Conservation (phyloP, 2,113 vertebrate genomes). For the Panthera leo region DNA sequence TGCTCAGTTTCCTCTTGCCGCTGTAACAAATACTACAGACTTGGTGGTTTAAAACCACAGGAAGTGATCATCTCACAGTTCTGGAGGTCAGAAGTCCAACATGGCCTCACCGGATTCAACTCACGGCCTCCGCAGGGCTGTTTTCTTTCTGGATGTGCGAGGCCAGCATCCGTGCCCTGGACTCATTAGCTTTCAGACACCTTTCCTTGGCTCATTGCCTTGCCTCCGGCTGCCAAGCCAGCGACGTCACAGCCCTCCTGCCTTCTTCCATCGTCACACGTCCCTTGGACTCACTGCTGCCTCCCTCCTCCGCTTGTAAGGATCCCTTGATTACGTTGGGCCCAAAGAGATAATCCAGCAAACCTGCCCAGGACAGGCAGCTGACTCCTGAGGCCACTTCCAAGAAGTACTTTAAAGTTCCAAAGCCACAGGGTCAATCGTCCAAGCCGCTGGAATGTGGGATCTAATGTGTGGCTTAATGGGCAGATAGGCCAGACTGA, state of each 20-base stretch:
- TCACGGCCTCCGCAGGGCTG: too few species aligned
- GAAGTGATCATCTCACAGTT: background rate
- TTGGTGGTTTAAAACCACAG: background rate
- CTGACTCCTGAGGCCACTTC: background rate
- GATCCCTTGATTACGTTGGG: too few species aligned
- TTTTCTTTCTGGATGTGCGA: background rate
- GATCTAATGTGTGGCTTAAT: rapidly evolving
- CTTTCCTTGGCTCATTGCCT: background rate
- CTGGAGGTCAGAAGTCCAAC: background rate
- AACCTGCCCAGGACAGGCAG: rapidly evolving
- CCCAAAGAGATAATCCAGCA: too few species aligned
- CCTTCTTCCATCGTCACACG: background rate
- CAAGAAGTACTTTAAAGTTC: background rate
- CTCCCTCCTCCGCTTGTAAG: background rate
- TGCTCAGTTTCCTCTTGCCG: background rate
- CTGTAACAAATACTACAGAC: too few species aligned
- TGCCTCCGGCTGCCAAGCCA: background rate
- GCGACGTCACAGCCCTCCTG: too few species aligned
- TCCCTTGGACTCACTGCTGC: background rate
- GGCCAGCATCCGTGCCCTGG: too few species aligned
- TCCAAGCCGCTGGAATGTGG: background rate
- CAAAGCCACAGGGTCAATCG: too few species aligned
- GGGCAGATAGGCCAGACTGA: background rate
- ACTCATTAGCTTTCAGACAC: background rate
- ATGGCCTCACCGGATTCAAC: background rate